Evolutionary conservation across 2,888 invertebrate species (phyloP), one percentile per base, ranked within the genome.

Genomic region (Altica lythri): DNA sequence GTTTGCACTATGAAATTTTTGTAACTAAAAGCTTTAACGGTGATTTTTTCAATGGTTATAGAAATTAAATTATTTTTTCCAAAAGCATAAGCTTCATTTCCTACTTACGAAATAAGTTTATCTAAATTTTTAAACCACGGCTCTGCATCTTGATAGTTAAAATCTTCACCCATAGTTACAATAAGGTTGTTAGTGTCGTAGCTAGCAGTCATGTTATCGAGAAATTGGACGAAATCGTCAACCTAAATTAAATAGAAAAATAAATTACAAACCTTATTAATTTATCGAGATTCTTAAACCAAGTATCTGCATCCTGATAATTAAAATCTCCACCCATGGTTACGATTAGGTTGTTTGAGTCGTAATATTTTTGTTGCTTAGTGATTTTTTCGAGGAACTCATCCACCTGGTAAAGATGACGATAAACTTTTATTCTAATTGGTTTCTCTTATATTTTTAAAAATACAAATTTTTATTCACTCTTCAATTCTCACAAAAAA

Each of bases 281-380:
- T 71, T 88, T 91, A 72, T 96, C 95, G 77, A 95, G 77, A 74
- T 95, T 95, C 60, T 80, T 83, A 76, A 83, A 95, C 88, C 91
- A 92, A 77, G 83, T 81, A 14, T 78, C 76, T 0, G 88, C 87
- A 55, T 83, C 81, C 72, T 89, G 88, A 72, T 90, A 95, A 65
- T 89, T 84, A 72, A 95, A 95, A 76, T 96, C 95, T 64, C 89
- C 89, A 0, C 95, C 95, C 94, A 95, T 95, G 0, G 94, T 90
- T 46, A 95, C 78, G 61, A 94, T 80, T 10, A 94, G 78, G 71
- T 95, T 88, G 59, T 86, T 84, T 0, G 89, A 86, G 55, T 68
- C 68, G 72, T 86, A 88, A 0, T 35, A 35, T 25, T 68, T n/a
- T n/a, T n/a, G n/a, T 46, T 46, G 46, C 5, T 3, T n/a, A 4